phyloP scores from a whole-genome alignment of 2,797 vertebrate species.

The Ibycter americanus region DNA sequence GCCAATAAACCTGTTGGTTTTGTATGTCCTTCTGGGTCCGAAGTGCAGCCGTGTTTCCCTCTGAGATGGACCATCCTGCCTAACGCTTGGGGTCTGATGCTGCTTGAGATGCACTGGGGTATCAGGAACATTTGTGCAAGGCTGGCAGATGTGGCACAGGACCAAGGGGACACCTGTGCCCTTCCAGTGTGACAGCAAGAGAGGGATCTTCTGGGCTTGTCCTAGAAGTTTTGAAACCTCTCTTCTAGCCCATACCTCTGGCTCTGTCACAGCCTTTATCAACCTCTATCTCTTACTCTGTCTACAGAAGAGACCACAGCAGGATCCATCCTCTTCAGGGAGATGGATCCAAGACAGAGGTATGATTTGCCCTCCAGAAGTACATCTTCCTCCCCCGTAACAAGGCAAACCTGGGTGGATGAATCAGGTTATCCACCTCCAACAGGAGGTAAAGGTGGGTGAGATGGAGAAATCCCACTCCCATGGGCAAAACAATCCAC shows the following conservation, averaged over 20 bases:
- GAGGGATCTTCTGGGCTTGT: neutral
- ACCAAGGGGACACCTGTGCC: neutral
- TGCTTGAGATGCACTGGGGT: neutral
- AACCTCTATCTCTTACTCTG: neutral
- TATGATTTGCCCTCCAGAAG: neutral
- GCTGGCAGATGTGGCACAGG: neutral
- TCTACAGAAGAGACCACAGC: neutral
- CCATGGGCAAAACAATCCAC: neutral
- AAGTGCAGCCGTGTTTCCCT: neutral
- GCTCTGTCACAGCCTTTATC: neutral
- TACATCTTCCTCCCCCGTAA: neutral
- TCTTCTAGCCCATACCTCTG: neutral
- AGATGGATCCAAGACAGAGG: neutral
- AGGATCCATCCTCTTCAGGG: neutral
- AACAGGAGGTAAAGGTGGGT: neutral
- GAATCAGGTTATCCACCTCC: neutral
- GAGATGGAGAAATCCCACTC: neutral
- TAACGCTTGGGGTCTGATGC: neutral
- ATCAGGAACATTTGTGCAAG: neutral
- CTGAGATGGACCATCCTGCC: neutral
- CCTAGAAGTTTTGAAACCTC: neutral
- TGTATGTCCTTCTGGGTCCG: neutral
- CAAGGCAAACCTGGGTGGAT: neutral
- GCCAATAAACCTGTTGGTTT: conserved; percentile 1
- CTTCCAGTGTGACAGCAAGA: neutral